These are phyloP conservation scores for Acrobasis consociella DNA, from an alignment of 2,888 invertebrate species.

Conservation along the genomic window DNA sequence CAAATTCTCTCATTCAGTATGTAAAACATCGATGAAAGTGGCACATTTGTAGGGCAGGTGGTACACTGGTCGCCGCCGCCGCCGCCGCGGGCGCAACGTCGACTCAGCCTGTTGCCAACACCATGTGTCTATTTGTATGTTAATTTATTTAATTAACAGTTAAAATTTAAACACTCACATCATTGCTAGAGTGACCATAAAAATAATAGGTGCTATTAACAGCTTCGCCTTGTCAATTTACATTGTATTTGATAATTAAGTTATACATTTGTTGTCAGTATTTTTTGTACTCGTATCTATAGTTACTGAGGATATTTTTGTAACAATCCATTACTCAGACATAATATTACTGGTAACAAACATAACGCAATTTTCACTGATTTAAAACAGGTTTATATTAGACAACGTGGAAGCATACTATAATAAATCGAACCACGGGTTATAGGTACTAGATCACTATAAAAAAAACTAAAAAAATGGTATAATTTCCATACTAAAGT, in stretches of 20 bases:
- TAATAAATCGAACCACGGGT: too few relatives aligned
- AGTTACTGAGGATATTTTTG: conserved; percentile 13
- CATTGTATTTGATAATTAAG: conserved; percentile 29
- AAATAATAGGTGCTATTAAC: conserved; percentile 39
- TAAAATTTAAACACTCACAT: conserved; percentile 51
- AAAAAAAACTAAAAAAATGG: too few relatives aligned
- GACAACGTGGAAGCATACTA: too few relatives aligned
- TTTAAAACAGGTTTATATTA: too few relatives aligned
- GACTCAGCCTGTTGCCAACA: conserved; percentile 34
- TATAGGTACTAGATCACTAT: too few relatives aligned
- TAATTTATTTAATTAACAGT: conserved; percentile 62
- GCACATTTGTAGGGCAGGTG: conserved; percentile 56
- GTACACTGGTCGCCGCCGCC: conserved; percentile 41
- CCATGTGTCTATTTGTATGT: conserved; percentile 53
- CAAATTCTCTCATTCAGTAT: not conserved
- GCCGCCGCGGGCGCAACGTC: conserved; percentile 61
- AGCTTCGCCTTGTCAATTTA: conserved; percentile 40
- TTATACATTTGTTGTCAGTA: not conserved
- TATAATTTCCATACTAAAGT: too few relatives aligned
- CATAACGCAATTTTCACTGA: too few relatives aligned
- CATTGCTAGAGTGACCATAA: conserved; percentile 35
- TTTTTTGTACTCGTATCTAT: not conserved
- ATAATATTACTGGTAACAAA: too few relatives aligned
- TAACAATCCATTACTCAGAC: too few relatives aligned
- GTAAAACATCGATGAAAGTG: conserved; percentile 21